Evolutionary conservation across 2,113 vertebrate genomes (phyloP).

Genomic region (Anhinga rufa): DNA sequence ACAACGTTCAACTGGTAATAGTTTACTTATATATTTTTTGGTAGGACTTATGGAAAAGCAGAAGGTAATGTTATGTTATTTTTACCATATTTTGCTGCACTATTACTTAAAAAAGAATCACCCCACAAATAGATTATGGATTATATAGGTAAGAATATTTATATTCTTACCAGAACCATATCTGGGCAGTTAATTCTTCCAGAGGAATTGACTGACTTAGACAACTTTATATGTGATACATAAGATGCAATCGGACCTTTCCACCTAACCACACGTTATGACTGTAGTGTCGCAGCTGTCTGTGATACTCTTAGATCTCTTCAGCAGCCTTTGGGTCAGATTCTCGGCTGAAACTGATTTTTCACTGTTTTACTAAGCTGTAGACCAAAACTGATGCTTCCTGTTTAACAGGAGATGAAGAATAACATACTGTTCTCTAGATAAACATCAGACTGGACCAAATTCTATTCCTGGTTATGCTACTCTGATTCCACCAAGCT

Average conservation of each 20-base stretch:
- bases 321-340: background rate
- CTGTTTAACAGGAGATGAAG: background rate
- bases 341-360: background rate
- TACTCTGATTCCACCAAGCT: background rate
- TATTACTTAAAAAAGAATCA: background rate
- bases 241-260: background rate
- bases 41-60: background rate
- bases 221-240: background rate
- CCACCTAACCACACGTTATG: background rate
- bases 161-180: background rate
- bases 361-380: background rate
- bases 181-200: background rate
- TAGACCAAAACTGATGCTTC: background rate
- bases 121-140: background rate
- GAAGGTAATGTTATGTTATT: background rate
- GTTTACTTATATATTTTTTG: background rate
- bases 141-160: background rate
- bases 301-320: background rate
- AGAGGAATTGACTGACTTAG: background rate
- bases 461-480: background rate
- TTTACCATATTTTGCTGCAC: background rate
- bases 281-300: background rate
- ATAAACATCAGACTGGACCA: background rate
- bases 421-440: background rate
- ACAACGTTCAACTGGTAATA: background rate